Evolutionary conservation across 2,888 invertebrate genomes (phyloP), one percentile per base, ranked within the genome.

Genomic region (Anticlea derivata): DNA sequence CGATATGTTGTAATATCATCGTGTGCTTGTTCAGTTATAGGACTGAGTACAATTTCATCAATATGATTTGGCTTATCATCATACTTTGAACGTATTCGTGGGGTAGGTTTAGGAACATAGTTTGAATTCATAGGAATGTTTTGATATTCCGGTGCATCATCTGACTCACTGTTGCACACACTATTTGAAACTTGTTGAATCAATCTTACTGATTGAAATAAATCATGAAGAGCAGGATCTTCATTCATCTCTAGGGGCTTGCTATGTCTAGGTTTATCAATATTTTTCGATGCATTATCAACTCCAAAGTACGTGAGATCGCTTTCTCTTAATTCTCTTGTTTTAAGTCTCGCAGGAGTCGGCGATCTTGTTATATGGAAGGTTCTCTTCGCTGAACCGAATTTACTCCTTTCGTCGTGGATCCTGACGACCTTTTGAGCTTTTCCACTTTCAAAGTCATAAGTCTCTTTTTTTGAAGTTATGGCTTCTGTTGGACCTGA

Each of bases 291-390:
- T 29, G 59, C 49, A 29, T 73, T 70, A 37, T 73, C 68, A 10
- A 86, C 66, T 20, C 93, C 93, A 63, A 93, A 93, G 68, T 92
- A 93, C 51, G 92, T 92, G 35, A 93, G 79, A 65, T 93, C 93
- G 57, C 92, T 93, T 33, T 92, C 91, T 52, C 92, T 84, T 30
- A 93, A 77, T 73, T 92, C 89, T 58, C 93, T 81, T 3, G 84
- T 78, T 69, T 81, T 85, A 7, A 77, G 60, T 60, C 73, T 80
- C 13, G 60, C 65, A 49, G 70, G 70, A 12, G 66, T 67, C 5
- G 83, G 78, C 7, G 86, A 78, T 46, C 73, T 65, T 59, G 78
- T 73, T 41, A 78, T 58, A 6, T 59, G 58, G 41, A 69, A 70
- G 1, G 76, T 48, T 61, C 75, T 80, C 38, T 65, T 68, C 7